Base-by-base conservation (phyloP, 1,140 invertebrate species). In the Eueides isabella region DNA sequence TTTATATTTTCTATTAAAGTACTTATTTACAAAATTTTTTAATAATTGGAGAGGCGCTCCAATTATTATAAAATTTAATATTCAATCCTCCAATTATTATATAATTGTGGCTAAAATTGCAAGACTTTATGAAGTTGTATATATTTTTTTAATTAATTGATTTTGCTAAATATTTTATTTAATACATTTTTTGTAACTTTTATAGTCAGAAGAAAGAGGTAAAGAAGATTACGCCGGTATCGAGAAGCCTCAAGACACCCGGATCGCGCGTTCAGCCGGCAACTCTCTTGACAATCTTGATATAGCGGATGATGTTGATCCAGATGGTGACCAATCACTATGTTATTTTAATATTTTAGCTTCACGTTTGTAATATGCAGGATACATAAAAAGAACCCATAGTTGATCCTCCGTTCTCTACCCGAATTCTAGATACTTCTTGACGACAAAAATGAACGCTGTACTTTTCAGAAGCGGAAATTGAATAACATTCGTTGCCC, bases 201-300 rank as follows among this genome's bases (percentile, higher is more conserved):
- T 66, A 63, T 65, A 96, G 94, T 97, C 96, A 33, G 97, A 97
- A 93, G 97, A 97, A 94, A 94, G 97, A 74, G 95, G 95, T 2
- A 95, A 95, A 76, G 96, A 96, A 75, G 95, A 96, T 38, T 93
- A 92, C 66, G 85, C 85, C 2, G 68, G 82, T n/a, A 94, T 92
- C 55, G 93, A 94, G 38, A 95, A 95, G 84, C 94, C 94, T 78
- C 92, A 95, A 89, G 89, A 96, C 67, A 94, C 96, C 23, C 94
- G 95, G 7, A 94, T 95, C 75, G 95, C 95, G 7, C 89, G 96
- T 80, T 97, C 96, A 11, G 96, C 96, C 19, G 96, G 96, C 74
- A 94, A 95, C 76, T 95, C 96, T 86, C 88, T 96, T 89, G 96
- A 97, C 80, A 96, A 95, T 76, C 89, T 98, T 1, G 95, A 95